These are phyloP conservation scores for Polyploca ridens DNA, from an alignment of 2,888 invertebrate species.

Conservation along the genomic window DNA sequence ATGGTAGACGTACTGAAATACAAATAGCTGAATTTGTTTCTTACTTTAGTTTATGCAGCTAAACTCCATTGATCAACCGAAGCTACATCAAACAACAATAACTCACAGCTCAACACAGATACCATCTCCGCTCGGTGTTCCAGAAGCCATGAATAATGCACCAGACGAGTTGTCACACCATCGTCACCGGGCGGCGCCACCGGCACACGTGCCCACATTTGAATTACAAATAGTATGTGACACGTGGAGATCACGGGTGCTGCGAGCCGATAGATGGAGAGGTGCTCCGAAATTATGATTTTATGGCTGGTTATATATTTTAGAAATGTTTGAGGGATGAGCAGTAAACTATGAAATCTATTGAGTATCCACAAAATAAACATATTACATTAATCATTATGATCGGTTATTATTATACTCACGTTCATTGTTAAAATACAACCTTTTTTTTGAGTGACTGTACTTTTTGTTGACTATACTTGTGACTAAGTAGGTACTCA, in stretches of 20 bases:
- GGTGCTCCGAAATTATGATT: not conserved
- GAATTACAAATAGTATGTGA: constrained; percentile 37
- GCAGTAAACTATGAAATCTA: not conserved
- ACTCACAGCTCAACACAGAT: not conserved
- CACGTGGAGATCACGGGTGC: constrained; percentile 1
- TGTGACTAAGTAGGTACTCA: too few relatives aligned
- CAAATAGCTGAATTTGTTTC: too few relatives aligned
- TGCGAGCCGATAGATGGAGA: not conserved
- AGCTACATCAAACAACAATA: not conserved
- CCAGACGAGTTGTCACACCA: constrained; percentile 26
- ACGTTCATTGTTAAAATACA: too few relatives aligned
- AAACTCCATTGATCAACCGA: too few relatives aligned
- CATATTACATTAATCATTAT: too few relatives aligned
- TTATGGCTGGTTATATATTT: not conserved
- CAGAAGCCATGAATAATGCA: constrained; percentile 40
- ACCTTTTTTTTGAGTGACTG: too few relatives aligned
- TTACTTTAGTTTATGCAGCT: too few relatives aligned
- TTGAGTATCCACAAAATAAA: too few relatives aligned
- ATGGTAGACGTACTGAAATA: too few relatives aligned
- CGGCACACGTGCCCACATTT: constrained; percentile 16
- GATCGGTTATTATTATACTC: too few relatives aligned
- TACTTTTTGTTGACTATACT: too few relatives aligned
- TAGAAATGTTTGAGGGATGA: not conserved
- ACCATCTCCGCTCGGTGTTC: not conserved
- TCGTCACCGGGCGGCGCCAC: constrained; percentile 19